phyloP scores from a whole-genome alignment of 1,140 invertebrate genomes.

The Macrotrachela quadricornifera region DNA sequence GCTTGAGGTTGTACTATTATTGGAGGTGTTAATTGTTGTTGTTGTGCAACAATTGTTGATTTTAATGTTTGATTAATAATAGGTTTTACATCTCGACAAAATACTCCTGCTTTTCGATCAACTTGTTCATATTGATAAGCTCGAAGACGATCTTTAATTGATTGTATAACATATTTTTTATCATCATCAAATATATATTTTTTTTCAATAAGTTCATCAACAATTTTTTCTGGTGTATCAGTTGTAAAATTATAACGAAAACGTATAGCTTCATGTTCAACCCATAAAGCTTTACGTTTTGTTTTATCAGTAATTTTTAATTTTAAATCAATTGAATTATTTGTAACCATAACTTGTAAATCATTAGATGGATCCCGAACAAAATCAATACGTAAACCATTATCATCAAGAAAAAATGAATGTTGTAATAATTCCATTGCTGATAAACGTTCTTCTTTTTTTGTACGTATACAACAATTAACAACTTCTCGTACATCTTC shows the following conservation, averaged over 20 bases:
- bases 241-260: constrained; percentile 84
- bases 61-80: no score
- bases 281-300: constrained; percentile 46
- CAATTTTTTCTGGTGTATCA: constrained; percentile 81
- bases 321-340: constrained; percentile 46
- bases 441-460: constrained; percentile 54
- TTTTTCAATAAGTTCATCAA: constrained; percentile 67
- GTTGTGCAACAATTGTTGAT: no score
- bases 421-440: constrained; percentile 83
- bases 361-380: constrained; percentile 45
- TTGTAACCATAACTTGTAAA: constrained; percentile 22
- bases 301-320: constrained; percentile 86
- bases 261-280: constrained; percentile 95
- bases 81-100: no score
- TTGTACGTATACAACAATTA: constrained; percentile 72
- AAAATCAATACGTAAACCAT: constrained; percentile 76
- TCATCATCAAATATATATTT: constrained; percentile 62
- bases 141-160: constrained; percentile 1
- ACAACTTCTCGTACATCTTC: constrained; percentile 86
- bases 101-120: no score
- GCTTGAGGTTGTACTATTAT: no score
- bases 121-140: no score
- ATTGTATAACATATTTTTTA: neutral
- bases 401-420: constrained; percentile 90
- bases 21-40: no score